These are phyloP conservation scores for Luidia sarsii DNA, from an alignment of 53 echinoderm and acorn worm genomes.

Conservation along the genomic window DNA sequence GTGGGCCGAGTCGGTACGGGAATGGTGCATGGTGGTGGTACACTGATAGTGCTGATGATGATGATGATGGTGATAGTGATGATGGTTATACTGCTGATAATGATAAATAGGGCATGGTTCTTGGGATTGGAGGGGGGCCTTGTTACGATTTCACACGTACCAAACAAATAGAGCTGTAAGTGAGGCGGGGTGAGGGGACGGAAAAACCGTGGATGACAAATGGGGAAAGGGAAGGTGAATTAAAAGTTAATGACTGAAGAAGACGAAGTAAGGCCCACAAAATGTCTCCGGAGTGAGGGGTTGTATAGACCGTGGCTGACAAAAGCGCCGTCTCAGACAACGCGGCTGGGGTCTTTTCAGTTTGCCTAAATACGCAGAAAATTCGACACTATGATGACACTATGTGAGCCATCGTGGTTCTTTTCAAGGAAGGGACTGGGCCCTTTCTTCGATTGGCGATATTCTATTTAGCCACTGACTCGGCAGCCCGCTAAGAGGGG, in stretches of 20 bases:
- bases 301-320: not conserved
- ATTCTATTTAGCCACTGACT: slow-evolving; percentile 14
- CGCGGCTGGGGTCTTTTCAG: slow-evolving; percentile 42
- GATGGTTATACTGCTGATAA: no score
- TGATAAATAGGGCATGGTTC: no score
- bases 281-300: not conserved
- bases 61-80: not conserved
- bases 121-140: no score
- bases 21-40: not conserved
- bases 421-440: not conserved
- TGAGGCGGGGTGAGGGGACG: not conserved
- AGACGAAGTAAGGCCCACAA: not conserved
- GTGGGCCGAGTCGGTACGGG: no score
- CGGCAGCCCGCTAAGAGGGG: no score
- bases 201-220: no score
- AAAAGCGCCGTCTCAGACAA: slow-evolving; percentile 7
- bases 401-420: not conserved
- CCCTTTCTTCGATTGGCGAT: not conserved
- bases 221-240: not conserved
- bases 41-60: not conserved
- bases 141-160: no score
- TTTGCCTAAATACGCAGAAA: slow-evolving; percentile 59
- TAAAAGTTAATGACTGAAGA: slow-evolving; percentile 32
- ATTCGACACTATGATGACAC: slow-evolving; percentile 38
- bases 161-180: not conserved